Base-by-base conservation (phyloP, 2,113 vertebrate genomes). In the Aspidoscelis tigris region DNA sequence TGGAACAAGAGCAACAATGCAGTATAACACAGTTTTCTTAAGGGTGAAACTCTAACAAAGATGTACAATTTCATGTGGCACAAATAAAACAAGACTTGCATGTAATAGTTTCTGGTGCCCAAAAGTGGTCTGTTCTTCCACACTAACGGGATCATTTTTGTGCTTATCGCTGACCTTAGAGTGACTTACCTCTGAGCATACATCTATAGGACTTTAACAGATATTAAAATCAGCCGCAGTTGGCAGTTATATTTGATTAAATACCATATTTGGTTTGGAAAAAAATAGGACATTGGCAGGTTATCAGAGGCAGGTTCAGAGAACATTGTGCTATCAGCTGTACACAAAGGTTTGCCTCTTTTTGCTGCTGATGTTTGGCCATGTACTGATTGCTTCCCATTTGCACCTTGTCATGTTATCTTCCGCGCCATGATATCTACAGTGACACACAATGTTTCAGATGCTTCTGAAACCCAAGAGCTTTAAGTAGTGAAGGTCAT, bases 401-500 rank as follows among this genome's bases (percentile, higher is more conserved):
- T 83, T 83, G 50, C 76, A 58, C 61, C 65, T 71, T 79, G 69
- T 61, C 86, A 70, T 69, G 76, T 82, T 78, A 58, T 41, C 53
- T 69, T 80, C 78, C 11, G 18, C 76, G 55, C 61, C 79, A 55
- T 79, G 61, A 44, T 79, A 47, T 79, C 81, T 75, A 43, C 68
- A 83, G 39, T 79, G 81, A 69, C 81, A 83, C 64, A 68, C 20
- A 86, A 79, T 83, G 86, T 76, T 68, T 74, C 69, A 58, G 41
- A 80, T 85, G 84, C 44, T 75, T 75, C 61, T 84, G n/a, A 66
- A 80, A 80, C 21, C 77, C 78, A 79, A 69, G 76, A 39, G 81
- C 81, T 79, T 80, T 61, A 75, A 39, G 61, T 69, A 83, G 79
- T 75, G 86, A 87, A 87, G 76, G 76, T 83, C 77, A 83, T 33